Evolutionary conservation across 2,113 vertebrate species (phyloP).

Genomic region (Rhabdomys dilectus): DNA sequence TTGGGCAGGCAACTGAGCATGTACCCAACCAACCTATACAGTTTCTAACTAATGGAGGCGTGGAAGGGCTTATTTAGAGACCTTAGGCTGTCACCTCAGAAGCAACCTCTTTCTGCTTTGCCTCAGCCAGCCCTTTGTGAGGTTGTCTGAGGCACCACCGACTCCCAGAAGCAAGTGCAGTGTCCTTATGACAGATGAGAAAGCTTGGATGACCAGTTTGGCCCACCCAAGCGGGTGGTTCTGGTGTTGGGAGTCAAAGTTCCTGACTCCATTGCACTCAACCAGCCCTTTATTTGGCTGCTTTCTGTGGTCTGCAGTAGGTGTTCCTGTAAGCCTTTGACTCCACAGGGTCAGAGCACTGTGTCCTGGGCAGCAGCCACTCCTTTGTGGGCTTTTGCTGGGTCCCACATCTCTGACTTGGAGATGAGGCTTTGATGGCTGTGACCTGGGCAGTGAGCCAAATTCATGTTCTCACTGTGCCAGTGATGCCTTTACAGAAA

Average conservation of each 20-base stretch:
- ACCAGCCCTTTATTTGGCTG: neutral
- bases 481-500: neutral
- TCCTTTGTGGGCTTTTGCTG: neutral
- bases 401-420: neutral
- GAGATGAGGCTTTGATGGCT: neutral
- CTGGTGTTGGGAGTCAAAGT: neutral
- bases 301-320: fast-evolving
- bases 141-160: too few species aligned
- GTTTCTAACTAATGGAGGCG: neutral
- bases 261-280: neutral
- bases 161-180: neutral
- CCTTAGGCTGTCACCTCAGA: neutral
- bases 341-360: neutral
- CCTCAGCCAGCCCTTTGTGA: neutral
- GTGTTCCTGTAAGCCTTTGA: neutral
- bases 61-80: too few species aligned
- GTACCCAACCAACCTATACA: fast-evolving
- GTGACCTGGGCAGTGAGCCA: neutral
- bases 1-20: neutral
- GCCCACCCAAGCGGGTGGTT: neutral
- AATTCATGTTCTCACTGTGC: neutral
- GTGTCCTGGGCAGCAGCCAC: neutral
- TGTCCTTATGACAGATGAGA: neutral
- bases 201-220: neutral
- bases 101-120: neutral